Evolutionary conservation across 2,888 invertebrate species (phyloP).

Genomic region (Lithophane semibrunnea): DNA sequence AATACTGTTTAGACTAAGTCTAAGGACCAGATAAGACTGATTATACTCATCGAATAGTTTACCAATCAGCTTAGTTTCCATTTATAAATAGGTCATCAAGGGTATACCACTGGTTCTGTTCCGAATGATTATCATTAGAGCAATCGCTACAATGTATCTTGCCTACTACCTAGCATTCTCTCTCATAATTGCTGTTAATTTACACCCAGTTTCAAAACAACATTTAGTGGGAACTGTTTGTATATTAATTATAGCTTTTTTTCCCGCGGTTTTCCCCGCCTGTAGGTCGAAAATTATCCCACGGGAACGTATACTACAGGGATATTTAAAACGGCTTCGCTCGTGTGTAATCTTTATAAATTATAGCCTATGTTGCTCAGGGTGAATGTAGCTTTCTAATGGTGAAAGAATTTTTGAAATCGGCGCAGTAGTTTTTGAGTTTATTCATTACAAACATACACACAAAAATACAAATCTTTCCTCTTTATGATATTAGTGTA

Average conservation of each 20-base stretch:
- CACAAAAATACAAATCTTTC: too few relatives aligned
- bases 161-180: neutral
- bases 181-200: neutral
- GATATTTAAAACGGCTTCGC: too few relatives aligned
- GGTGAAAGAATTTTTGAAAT: too few relatives aligned
- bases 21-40: neutral
- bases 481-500: too few relatives aligned
- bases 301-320: too few relatives aligned
- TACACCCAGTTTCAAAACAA: neutral
- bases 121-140: conserved; percentile 20
- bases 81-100: conserved; percentile 18
- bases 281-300: too few relatives aligned
- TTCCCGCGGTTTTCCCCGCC: too few relatives aligned
- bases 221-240: neutral
- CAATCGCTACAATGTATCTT: neutral
- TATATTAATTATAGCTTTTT: neutral
- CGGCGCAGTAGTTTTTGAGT: too few relatives aligned
- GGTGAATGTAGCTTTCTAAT: too few relatives aligned
- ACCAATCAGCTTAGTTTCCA: conserved; percentile 5
- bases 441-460: too few relatives aligned
- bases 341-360: too few relatives aligned
- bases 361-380: too few relatives aligned
- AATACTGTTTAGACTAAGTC: conserved; percentile 17
- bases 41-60: conserved; percentile 15
- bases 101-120: neutral